Conservation (phyloP, 2,113 vertebrate species). For the Thryonomys swinderianus region DNA sequence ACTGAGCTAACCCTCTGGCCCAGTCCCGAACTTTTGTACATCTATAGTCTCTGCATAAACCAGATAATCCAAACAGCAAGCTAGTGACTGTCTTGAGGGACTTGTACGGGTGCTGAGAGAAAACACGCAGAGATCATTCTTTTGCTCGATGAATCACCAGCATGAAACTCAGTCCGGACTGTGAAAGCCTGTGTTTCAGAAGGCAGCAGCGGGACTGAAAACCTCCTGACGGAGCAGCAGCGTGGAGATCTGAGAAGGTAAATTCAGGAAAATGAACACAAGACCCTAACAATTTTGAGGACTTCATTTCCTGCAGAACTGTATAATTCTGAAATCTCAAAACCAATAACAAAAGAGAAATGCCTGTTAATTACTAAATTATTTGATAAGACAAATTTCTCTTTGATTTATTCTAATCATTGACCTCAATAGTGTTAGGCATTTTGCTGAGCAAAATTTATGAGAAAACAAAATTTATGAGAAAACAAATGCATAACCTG, state of each 20-base stretch:
- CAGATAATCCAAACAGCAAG: neutral
- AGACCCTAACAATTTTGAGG: neutral
- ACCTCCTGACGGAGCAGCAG: neutral
- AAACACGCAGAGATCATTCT: neutral
- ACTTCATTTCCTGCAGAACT: neutral
- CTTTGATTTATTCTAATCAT: constrained; percentile 37
- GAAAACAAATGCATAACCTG: neutral
- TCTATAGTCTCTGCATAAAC: neutral
- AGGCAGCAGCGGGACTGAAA: neutral
- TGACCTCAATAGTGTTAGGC: neutral
- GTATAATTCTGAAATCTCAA: constrained; percentile 13
- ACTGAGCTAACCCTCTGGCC: too few species aligned
- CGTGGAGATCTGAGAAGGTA: neutral
- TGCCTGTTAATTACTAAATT: neutral
- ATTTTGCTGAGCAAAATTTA: constrained; percentile 12
- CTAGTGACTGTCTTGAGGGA: neutral
- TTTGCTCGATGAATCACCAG: neutral
- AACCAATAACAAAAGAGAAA: neutral
- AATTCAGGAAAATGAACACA: constrained; percentile 10
- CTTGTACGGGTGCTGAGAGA: neutral
- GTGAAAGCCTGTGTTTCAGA: neutral
- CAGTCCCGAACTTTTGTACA: neutral
- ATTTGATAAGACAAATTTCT: constrained; percentile 58
- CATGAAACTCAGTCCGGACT: neutral
- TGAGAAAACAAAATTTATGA: constrained; percentile 8